Percentiles rank a stretch among this genome's conserved stretches.
Evolutionary conservation across 1,140 invertebrate species (phyloP).

Genomic region (Leptonema lineaticorne): DNA sequence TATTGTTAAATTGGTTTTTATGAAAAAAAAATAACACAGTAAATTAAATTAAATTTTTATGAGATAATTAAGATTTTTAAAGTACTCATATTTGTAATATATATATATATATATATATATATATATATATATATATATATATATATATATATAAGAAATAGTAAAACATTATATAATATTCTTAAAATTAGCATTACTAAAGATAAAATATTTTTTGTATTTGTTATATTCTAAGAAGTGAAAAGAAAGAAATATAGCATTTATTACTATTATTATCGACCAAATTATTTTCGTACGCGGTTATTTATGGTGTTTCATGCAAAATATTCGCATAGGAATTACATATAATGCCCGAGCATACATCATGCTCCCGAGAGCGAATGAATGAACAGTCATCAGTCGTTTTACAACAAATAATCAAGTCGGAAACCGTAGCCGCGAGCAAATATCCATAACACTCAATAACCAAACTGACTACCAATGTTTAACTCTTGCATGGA

Average conservation of each 20-base stretch:
- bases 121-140: too few relatives aligned
- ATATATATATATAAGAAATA: too few relatives aligned
- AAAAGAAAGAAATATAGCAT: neutral
- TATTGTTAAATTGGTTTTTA: too few relatives aligned
- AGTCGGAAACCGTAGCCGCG: neutral
- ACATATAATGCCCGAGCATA: neutral
- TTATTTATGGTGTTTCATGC: too few relatives aligned
- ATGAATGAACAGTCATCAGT: constrained; percentile 12
- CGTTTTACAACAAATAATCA: constrained; percentile 14
- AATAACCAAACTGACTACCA: constrained; percentile 9
- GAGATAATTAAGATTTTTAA: too few relatives aligned
- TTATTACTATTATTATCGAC: neutral
- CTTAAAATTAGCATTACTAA: neutral
- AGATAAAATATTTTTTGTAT: neutral
- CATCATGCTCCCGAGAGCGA: neutral
- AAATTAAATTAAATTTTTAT: too few relatives aligned
- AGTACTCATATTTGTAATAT: too few relatives aligned
- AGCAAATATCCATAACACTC: constrained; percentile 3
- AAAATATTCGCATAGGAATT: neutral
- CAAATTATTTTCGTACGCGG: neutral
- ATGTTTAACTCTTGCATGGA: neutral
- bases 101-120: too few relatives aligned
- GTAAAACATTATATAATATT: too few relatives aligned
- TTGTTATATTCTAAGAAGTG: neutral
- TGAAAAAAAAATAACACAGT: too few relatives aligned